Base-by-base conservation (phyloP, 1,140 invertebrate genomes). In the Drosophila nasuta region DNA sequence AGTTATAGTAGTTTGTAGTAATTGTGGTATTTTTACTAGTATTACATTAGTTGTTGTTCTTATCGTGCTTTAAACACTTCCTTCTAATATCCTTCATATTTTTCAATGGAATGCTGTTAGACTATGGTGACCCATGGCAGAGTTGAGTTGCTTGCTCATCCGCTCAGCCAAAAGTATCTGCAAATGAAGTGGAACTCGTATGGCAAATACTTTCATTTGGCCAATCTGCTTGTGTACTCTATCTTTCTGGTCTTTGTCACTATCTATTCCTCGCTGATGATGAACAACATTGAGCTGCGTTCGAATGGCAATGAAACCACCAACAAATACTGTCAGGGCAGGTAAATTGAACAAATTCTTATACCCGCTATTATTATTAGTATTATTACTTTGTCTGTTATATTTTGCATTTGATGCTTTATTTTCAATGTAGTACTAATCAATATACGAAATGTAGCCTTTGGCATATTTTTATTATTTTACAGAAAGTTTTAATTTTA, bases 171-270 rank as follows among this genome's bases (percentile, higher is more conserved):
- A 87, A 97, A 97, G 93, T 97, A 97, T 91, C 92, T 97, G 30
- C 95, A 97, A 93, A 97, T 97, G 96, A 97, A 97, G 93, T 97
- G 96, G 96, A 96, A 97, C 89, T 96, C 96, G 0, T 97, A 97
- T 89, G 96, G 96, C 62, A 97, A 97, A 93, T 97, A 97, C 86
- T 96, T 97, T 88, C 96, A 97, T 82, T 79, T 97, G 15, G 94
- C 95, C 1, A 96, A 97, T 92, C 92, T 97, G 5, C 88, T 97
- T 3, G 94, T 97, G 57, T 97, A 97, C 91, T 94, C 95, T 54
- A 94, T 97, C 57, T 97, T 96, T 88, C 92, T 97, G 46, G 93
- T 93, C n/a, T 96, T 96, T 71, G 95, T 97, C 0, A 97, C 96
- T 0, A 92, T 95, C 30, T 96, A 95, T 77, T 94, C 95, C 0